Percentiles rank a stretch among this genome's conserved stretches.
Conservation (phyloP, 2,797 vertebrate species). For the Lepilemur septentrionalis region DNA sequence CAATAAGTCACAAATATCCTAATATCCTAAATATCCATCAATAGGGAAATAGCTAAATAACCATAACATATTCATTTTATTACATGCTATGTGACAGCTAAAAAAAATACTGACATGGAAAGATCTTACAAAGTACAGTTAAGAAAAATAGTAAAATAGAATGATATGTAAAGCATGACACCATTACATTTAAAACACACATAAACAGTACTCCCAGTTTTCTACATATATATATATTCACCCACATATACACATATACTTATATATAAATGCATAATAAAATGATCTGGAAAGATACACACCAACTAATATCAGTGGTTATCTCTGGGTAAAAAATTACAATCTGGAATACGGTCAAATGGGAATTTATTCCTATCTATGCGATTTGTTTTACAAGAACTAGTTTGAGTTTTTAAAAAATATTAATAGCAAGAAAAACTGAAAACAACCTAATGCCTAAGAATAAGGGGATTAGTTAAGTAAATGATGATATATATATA, state of each 20-base stretch:
- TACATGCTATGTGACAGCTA: neutral
- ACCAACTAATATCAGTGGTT: neutral
- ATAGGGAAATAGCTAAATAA: neutral
- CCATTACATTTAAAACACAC: neutral
- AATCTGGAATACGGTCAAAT: neutral
- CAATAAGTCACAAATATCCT: neutral
- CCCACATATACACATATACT: neutral
- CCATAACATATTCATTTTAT: neutral
- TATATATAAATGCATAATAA: neutral
- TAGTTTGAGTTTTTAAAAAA: neutral
- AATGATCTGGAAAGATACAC: neutral
- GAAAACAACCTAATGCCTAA: conserved; percentile 1
- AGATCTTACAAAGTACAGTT: neutral
- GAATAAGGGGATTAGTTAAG: neutral
- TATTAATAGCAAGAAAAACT: neutral
- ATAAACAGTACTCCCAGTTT: neutral
- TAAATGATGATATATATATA: neutral
- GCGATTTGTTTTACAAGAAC: neutral
- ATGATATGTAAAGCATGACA: neutral
- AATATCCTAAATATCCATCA: conserved; percentile 34
- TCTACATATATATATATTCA: neutral
- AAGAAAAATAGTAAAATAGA: neutral
- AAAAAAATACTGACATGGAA: neutral
- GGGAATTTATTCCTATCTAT: neutral
- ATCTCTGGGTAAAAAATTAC: neutral